These are phyloP conservation scores for Coenonympha arcania DNA, from an alignment of 2,888 invertebrate genomes.

Conservation along the genomic window DNA sequence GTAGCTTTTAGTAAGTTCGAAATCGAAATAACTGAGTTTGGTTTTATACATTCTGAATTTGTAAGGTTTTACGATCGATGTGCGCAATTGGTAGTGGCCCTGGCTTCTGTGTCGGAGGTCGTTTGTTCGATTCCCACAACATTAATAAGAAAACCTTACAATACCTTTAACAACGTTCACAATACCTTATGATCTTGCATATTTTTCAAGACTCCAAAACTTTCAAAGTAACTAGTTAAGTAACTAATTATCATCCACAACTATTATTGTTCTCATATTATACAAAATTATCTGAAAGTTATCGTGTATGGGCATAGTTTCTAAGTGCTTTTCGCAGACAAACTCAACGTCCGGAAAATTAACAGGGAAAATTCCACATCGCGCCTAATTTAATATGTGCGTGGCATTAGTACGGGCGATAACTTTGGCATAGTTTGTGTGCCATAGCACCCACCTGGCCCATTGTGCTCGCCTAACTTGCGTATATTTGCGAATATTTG, in stretches of 20 bases:
- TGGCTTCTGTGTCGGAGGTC: no score
- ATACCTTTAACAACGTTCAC: no score
- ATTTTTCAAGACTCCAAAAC: no score
- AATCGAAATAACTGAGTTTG: no score
- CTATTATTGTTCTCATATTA: background rate
- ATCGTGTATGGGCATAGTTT: conserved; percentile 4
- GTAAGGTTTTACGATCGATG: no score
- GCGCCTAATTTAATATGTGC: conserved; percentile 13
- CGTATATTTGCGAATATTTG: background rate
- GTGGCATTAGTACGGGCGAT: conserved; percentile 7
- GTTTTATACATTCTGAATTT: no score
- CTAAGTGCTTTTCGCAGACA: background rate
- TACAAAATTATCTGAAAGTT: background rate
- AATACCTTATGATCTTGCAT: no score
- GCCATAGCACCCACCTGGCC: conserved; percentile 4
- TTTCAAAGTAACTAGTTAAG: no score
- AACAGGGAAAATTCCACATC: conserved; percentile 5
- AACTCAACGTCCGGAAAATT: conserved; percentile 14
- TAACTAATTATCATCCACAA: background rate
- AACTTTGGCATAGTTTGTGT: conserved; percentile 8
- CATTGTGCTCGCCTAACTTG: conserved; percentile 2
- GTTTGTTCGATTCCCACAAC: no score
- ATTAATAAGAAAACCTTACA: no score
- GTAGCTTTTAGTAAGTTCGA: no score
- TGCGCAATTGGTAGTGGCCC: no score